Percentiles rank a stretch among this genome's conserved stretches.
These are phyloP conservation scores for Tarsius wallacei DNA, from an alignment of 2,797 vertebrate genomes.

Conservation along the genomic window DNA sequence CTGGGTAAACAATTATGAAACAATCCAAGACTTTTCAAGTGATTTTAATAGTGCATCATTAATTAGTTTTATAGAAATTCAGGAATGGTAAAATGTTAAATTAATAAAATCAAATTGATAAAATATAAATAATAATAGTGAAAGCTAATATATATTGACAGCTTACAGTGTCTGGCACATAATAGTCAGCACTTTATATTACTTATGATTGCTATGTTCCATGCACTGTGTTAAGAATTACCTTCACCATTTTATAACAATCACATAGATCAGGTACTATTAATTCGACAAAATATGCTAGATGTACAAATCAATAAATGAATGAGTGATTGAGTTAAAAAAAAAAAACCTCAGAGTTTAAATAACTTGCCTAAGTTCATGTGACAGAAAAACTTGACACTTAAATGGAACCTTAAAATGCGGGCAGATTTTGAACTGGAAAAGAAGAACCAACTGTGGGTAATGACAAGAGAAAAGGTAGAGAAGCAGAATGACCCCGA, in stretches of 20 bases:
- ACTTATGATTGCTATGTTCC: not conserved
- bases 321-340: not conserved
- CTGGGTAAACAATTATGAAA: not conserved
- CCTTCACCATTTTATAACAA: constrained; percentile 24
- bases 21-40: not conserved
- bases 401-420: not conserved
- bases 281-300: not conserved
- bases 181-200: not conserved
- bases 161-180: not conserved
- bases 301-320: not conserved
- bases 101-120: not conserved
- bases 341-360: not conserved
- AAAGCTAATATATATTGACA: not conserved
- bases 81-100: not conserved
- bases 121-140: not conserved
- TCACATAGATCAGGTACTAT: not conserved
- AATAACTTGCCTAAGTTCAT: not conserved
- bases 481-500: not conserved
- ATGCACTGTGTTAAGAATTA: not conserved
- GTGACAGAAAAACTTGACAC: not conserved
- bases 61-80: not conserved
- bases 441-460: not conserved
- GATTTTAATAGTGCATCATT: not conserved
- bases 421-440: not conserved
- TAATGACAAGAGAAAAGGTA: not conserved